Evolutionary conservation across 2,888 invertebrate genomes (phyloP).

Genomic region (Zygothrica quintamaculata): DNA sequence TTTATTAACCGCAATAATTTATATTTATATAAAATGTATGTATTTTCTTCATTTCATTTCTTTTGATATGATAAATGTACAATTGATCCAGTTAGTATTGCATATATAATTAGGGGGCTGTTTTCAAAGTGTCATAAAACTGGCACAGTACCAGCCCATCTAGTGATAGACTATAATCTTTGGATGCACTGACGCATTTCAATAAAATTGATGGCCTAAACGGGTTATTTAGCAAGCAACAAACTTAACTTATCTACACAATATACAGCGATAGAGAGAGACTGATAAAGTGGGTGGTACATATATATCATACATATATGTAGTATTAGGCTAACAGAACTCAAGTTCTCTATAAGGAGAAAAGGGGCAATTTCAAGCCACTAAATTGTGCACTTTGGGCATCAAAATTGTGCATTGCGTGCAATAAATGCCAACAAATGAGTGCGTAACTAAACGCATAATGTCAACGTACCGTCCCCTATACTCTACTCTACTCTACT

Average conservation of each 20-base stretch:
- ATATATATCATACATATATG: no score
- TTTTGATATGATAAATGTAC: no score
- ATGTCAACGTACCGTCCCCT: constrained; percentile 56
- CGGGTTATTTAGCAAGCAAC: constrained; percentile 63
- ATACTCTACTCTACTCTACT: neutral
- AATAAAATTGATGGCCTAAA: constrained; percentile 35
- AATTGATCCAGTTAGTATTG: constrained; percentile 21
- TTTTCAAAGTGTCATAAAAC: constrained; percentile 53
- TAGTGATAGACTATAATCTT: constrained; percentile 41
- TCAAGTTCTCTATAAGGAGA: neutral
- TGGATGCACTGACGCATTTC: constrained; percentile 70
- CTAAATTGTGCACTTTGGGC: constrained; percentile 68
- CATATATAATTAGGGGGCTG: constrained; percentile 18
- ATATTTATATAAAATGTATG: no score
- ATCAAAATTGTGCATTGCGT: constrained; percentile 68
- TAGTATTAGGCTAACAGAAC: no score
- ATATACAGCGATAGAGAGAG: no score
- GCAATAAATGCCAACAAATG: constrained; percentile 56
- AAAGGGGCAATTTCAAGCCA: constrained; percentile 15
- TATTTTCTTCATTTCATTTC: neutral
- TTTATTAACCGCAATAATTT: no score
- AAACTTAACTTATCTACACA: constrained; percentile 7
- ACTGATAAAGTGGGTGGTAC: neutral
- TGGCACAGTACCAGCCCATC: constrained; percentile 43
- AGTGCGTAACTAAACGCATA: constrained; percentile 79